A percentile compares a stretch with the other conserved stretches of the same genome.
Conservation (phyloP, 2,888 invertebrate species). For the Fragum fragum region DNA sequence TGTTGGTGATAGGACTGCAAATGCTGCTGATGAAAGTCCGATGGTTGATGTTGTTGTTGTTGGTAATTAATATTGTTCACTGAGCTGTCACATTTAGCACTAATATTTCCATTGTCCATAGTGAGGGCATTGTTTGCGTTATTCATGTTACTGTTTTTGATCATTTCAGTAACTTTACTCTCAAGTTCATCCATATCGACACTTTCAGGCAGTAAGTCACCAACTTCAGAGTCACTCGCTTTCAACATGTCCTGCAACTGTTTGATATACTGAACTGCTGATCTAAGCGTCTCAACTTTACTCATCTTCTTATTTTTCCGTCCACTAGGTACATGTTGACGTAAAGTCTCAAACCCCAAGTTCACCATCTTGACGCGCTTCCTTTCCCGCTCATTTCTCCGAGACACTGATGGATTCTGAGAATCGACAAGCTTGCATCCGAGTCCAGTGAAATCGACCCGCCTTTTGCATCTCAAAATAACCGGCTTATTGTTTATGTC, state of each 20-base stretch:
- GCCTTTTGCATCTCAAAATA: conserved; percentile 81
- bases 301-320: conserved; percentile 85
- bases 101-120: conserved; percentile 11
- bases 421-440: conserved; percentile 78
- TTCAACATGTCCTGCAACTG: conserved; percentile 76
- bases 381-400: conserved; percentile 96
- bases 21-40: conserved; percentile 19
- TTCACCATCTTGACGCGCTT: conserved; percentile 95
- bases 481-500: conserved; percentile 71
- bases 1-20: conserved; percentile 40
- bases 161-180: conserved; percentile 55
- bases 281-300: conserved; percentile 85
- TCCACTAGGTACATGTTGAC: conserved; percentile 84
- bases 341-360: conserved; percentile 83
- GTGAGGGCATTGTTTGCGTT: conserved; percentile 25
- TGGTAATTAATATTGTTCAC: conserved; percentile 19
- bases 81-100: conserved; percentile 15
- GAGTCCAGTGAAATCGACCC: conserved; percentile 81
- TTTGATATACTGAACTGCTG: conserved; percentile 85
- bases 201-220: conserved; percentile 40
- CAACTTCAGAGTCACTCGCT: conserved; percentile 37
- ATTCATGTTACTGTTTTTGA: conserved; percentile 41
- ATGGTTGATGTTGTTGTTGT: conserved; percentile 24
- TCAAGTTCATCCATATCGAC: conserved; percentile 58
- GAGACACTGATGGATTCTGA: conserved; percentile 92